These are phyloP conservation scores for Sussaba pulchella DNA, from an alignment of 2,888 invertebrate species.

Conservation along the genomic window DNA sequence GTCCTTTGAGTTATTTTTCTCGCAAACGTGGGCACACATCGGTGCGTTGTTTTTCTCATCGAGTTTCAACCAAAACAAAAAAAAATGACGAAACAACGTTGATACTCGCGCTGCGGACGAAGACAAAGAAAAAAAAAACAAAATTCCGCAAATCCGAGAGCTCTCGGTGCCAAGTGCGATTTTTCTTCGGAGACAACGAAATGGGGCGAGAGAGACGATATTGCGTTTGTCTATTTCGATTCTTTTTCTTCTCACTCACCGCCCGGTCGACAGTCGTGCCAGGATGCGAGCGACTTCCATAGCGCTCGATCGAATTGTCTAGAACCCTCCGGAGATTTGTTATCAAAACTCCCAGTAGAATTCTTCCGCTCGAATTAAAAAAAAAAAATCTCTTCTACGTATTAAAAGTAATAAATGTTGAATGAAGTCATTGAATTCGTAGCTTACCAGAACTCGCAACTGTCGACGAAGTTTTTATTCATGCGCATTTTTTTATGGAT, in stretches of 20 bases:
- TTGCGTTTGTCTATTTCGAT: constrained; percentile 14
- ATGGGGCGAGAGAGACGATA: background rate
- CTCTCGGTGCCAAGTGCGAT: constrained; percentile 1
- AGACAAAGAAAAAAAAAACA: background rate
- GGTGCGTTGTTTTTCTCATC: background rate
- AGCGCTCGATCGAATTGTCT: constrained; percentile 46
- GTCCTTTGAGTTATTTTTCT: background rate
- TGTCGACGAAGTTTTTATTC: background rate
- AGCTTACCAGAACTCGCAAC: background rate
- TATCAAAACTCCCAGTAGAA: constrained; percentile 33
- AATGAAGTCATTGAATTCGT: constrained; percentile 23
- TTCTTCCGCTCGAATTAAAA: constrained; percentile 30
- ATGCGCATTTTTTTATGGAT: background rate
- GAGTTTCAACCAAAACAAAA: too few species aligned
- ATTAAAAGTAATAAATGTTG: background rate
- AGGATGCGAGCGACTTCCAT: constrained; percentile 41
- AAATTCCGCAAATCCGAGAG: background rate
- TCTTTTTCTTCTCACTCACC: constrained; percentile 31
- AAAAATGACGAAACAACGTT: too few species aligned
- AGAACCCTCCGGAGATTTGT: constrained; percentile 46
- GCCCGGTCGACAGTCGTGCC: constrained; percentile 31
- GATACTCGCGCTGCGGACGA: too few species aligned
- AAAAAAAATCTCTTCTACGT: too few species aligned
- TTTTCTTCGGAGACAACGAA: background rate
- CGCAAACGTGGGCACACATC: background rate